Evolutionary conservation across 2,797 vertebrate species (phyloP).

Genomic region (Bovichtus diacanthus): DNA sequence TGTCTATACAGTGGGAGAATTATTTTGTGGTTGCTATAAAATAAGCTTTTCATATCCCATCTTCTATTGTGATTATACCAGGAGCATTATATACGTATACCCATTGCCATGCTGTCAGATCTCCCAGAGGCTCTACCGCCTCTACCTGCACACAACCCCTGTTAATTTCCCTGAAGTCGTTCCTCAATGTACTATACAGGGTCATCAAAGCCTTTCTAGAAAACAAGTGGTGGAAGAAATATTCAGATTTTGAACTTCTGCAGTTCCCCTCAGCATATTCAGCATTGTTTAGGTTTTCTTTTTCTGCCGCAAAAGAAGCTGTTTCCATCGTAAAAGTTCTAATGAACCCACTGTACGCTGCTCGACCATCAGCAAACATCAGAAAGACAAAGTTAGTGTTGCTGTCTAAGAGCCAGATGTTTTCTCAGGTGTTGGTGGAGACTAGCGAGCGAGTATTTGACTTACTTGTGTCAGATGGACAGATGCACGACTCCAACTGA

Average conservation of each 20-base stretch:
- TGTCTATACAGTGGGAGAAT: background rate
- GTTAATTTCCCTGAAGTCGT: background rate
- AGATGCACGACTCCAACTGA: background rate
- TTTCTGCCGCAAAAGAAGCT: too few relatives aligned
- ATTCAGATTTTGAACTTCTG: too few relatives aligned
- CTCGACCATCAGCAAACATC: too few relatives aligned
- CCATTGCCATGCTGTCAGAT: background rate
- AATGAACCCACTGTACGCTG: too few relatives aligned
- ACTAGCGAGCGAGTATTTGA: background rate
- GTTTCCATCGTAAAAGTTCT: too few relatives aligned
- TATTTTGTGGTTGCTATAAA: background rate
- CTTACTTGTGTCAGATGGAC: background rate
- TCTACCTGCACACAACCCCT: background rate
- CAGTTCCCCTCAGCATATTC: too few relatives aligned
- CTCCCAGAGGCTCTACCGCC: background rate
- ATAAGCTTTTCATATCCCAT: conserved; percentile 6
- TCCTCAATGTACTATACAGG: background rate
- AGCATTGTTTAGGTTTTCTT: too few relatives aligned
- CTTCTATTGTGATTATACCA: conserved; percentile 13
- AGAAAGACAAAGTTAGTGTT: too few relatives aligned
- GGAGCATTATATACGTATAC: background rate
- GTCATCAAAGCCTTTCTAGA: background rate
- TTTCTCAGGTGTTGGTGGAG: too few relatives aligned
- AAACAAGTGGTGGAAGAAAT: background rate
- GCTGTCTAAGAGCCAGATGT: too few relatives aligned